Conservation (phyloP, 1,140 invertebrate genomes). For the Papilio polyxenes region DNA sequence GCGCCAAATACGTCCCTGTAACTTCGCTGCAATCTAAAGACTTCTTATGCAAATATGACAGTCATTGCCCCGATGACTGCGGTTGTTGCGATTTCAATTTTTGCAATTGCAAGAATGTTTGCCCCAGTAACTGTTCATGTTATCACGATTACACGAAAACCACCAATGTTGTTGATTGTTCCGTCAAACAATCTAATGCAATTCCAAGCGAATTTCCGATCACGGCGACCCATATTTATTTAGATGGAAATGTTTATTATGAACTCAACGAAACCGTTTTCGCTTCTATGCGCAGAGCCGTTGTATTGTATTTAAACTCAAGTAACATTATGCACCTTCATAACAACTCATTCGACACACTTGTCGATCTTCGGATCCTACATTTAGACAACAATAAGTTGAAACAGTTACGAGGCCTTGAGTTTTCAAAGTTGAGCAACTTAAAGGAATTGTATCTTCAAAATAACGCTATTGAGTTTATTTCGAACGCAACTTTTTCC, state of each 20-base stretch:
- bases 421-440: conserved; percentile 90
- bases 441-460: conserved; percentile 93
- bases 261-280: conserved; percentile 91
- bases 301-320: conserved; percentile 90
- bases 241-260: conserved; percentile 89
- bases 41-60: conserved; percentile 91
- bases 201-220: conserved; percentile 91
- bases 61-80: conserved; percentile 90
- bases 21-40: conserved; percentile 86
- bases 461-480: conserved; percentile 89
- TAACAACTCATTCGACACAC: conserved; percentile 93
- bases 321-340: conserved; percentile 89
- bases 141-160: conserved; percentile 93
- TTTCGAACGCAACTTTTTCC: conserved; percentile 90
- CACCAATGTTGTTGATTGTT: conserved; percentile 92
- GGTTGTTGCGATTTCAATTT: conserved; percentile 94
- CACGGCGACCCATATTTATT: conserved; percentile 94
- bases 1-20: conserved; percentile 86
- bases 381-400: conserved; percentile 93
- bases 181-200: conserved; percentile 84
- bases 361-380: conserved; percentile 88
- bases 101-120: conserved; percentile 92
- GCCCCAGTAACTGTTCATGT: conserved; percentile 92
- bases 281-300: conserved; percentile 91
- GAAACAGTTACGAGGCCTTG: conserved; percentile 87